phyloP scores from a whole-genome alignment of 2,113 vertebrate species.

The Lophura nycthemera region DNA sequence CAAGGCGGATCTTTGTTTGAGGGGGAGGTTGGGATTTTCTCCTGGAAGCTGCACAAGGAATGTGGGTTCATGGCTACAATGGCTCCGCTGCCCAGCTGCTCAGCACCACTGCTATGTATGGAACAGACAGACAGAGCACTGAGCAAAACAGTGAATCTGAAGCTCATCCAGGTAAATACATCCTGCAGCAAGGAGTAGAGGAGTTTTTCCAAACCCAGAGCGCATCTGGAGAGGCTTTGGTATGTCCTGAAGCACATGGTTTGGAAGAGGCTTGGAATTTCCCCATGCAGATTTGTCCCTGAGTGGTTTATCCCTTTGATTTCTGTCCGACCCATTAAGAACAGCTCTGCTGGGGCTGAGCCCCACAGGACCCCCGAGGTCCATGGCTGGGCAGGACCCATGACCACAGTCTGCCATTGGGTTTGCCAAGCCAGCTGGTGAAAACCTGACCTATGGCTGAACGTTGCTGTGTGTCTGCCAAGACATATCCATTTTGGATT shows the following conservation, averaged over 20 bases:
- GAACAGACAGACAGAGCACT: not conserved
- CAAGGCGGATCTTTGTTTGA: not conserved
- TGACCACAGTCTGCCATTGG: not conserved
- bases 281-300: not conserved
- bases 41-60: not conserved
- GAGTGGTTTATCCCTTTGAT: not conserved
- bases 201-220: not conserved
- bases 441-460: conserved; percentile 6
- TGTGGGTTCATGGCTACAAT: not conserved
- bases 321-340: not conserved
- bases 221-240: too few relatives aligned
- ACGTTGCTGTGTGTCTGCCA: conserved; percentile 44
- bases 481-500: conserved; percentile 27
- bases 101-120: not conserved
- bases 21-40: not conserved
- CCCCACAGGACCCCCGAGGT: not conserved
- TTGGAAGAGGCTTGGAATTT: not conserved
- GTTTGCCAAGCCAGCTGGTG: conserved; percentile 44
- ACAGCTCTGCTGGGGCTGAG: not conserved
- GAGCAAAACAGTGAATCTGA: not conserved
- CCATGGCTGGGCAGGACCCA: not conserved
- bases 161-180: not conserved
- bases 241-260: not conserved
- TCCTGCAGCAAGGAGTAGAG: not conserved
- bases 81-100: not conserved